These are phyloP conservation scores for Drosophila colorata DNA, from an alignment of 2,888 invertebrate genomes.

Conservation along the genomic window DNA sequence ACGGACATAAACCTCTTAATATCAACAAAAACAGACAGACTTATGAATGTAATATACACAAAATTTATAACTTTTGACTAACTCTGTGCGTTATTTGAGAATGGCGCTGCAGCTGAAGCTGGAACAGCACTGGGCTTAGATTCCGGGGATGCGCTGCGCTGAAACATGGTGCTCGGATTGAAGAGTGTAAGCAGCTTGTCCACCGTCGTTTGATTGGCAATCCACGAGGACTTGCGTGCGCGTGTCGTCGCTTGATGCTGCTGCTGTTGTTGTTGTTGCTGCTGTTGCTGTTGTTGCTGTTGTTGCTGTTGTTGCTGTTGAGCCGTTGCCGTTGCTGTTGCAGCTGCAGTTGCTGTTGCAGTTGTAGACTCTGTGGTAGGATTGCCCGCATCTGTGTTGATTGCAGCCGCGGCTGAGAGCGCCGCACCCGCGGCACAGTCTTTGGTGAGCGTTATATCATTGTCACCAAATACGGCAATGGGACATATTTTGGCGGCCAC, in stretches of 20 bases:
- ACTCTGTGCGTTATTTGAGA: slow-evolving; percentile 63
- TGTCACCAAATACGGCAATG: slow-evolving; percentile 80
- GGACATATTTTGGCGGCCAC: slow-evolving; percentile 65
- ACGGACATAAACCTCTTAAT: too few species aligned
- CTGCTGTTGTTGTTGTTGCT: background rate
- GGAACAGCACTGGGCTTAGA: slow-evolving; percentile 44
- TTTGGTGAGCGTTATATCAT: slow-evolving; percentile 82
- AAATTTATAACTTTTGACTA: slow-evolving; percentile 32
- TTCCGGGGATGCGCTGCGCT: slow-evolving; percentile 85
- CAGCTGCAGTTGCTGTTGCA: background rate
- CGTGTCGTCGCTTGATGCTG: slow-evolving; percentile 59
- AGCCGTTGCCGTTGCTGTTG: slow-evolving; percentile 5
- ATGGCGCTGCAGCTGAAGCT: slow-evolving; percentile 8
- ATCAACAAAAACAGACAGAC: too few species aligned
- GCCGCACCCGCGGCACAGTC: slow-evolving; percentile 68
- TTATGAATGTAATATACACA: too few species aligned
- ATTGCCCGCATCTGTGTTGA: slow-evolving; percentile 18
- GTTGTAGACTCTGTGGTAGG: slow-evolving; percentile 5
- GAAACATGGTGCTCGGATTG: slow-evolving; percentile 88
- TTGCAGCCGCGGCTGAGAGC: slow-evolving; percentile 48
- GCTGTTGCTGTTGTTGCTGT: background rate
- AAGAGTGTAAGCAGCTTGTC: slow-evolving; percentile 89
- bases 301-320: slow-evolving; percentile 4
- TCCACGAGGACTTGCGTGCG: slow-evolving; percentile 88
- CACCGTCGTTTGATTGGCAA: slow-evolving; percentile 88